Evolutionary conservation across 2,797 vertebrate genomes (phyloP).

Genomic region (Sebastes itinus): DNA sequence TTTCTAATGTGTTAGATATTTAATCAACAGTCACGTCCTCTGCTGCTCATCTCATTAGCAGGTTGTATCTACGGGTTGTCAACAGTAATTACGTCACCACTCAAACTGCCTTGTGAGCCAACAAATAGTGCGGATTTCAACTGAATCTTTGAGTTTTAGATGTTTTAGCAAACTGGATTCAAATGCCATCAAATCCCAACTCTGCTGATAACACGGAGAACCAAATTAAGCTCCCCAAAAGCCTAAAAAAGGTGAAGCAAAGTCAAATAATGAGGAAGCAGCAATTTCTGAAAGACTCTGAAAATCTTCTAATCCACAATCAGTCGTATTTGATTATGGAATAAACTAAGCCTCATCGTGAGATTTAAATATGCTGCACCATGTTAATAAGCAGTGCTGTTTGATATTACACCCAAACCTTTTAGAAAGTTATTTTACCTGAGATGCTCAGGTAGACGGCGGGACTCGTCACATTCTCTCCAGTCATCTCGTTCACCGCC

Average conservation of each 20-base stretch:
- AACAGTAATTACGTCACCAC: conserved; percentile 25
- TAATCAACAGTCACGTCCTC: conserved; percentile 12
- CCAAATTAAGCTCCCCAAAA: background rate
- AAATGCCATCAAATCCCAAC: background rate
- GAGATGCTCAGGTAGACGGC: conserved; percentile 85
- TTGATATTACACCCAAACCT: background rate
- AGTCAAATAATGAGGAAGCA: background rate
- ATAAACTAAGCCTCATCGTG: background rate
- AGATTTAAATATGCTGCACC: background rate
- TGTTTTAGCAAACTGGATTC: background rate
- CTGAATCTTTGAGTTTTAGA: background rate
- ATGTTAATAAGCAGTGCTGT: background rate
- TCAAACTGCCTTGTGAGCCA: conserved; percentile 2
- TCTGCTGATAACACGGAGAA: background rate
- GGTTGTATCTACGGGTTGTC: conserved; percentile 16
- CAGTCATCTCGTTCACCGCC: conserved; percentile 93
- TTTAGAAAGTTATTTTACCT: conserved; percentile 78
- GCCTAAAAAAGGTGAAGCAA: background rate
- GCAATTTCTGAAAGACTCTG: background rate
- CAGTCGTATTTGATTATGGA: conserved; percentile 8
- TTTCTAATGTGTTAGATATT: conserved; percentile 9
- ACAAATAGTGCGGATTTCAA: background rate
- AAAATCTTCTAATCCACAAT: conserved; percentile 1
- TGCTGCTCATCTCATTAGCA: conserved; percentile 26
- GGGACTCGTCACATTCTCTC: conserved; percentile 91